phyloP scores from a whole-genome alignment of 1,140 invertebrate genomes.

The Zelostemma sp. region DNA sequence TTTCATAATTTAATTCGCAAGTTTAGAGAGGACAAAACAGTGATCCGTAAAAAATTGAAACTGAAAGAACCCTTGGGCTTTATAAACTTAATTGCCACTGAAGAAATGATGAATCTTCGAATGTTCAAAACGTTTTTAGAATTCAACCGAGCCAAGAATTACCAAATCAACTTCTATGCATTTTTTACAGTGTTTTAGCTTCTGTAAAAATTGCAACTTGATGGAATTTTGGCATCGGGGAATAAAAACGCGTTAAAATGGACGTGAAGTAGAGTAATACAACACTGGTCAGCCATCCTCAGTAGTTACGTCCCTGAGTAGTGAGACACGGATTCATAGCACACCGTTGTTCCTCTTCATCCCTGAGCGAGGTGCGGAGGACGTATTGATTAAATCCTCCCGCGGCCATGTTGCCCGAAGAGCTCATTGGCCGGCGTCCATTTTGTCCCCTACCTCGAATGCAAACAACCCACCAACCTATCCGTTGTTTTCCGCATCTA shows the following conservation, averaged over 20 bases:
- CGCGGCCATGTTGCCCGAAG: constrained; percentile 63
- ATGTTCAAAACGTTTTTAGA: no score
- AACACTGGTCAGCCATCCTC: constrained; percentile 22
- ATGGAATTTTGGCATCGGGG: no score
- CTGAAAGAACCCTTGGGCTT: no score
- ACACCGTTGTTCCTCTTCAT: constrained; percentile 35
- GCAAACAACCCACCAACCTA: constrained; percentile 31
- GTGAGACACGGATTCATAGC: constrained; percentile 29
- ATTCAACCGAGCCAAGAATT: no score
- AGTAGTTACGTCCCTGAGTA: constrained; percentile 56
- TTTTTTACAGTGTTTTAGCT: no score
- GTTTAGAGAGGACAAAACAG: not conserved
- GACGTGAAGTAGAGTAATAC: constrained; percentile 20
- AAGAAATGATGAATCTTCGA: no score
- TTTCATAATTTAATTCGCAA: not conserved
- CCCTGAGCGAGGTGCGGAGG: constrained; percentile 27
- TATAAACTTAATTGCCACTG: no score
- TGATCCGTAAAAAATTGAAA: not conserved
- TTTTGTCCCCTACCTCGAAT: constrained; percentile 58
- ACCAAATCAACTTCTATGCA: no score
- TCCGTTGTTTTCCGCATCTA: constrained; percentile 28
- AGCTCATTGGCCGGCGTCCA: constrained; percentile 65
- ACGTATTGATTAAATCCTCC: constrained; percentile 70
- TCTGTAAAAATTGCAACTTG: no score
- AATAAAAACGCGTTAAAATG: not conserved